Base-by-base conservation (phyloP, 1,140 invertebrate genomes). In the Sitophilus oryzae region DNA sequence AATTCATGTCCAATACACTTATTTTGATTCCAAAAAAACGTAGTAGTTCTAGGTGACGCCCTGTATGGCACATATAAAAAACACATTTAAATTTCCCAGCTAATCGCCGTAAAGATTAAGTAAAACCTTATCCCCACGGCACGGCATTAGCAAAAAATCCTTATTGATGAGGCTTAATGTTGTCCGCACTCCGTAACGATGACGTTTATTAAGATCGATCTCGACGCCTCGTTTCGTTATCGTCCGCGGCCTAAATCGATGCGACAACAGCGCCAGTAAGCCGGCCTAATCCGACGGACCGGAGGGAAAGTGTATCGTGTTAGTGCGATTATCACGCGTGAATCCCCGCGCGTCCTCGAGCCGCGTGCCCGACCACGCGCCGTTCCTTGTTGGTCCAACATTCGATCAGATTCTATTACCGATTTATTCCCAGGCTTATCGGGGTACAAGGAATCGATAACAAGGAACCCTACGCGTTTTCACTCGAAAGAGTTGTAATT, bases 281-380 rank as follows among this genome's bases (percentile, higher is more conserved):
- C 52, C 48, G 49, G 43, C 52, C 49, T 58, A 61, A 54, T 57
- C 59, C 50, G 10, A 5, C n/a, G 19, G 20, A n/a, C n/a, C n/a
- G n/a, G 37, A 38, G 50, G 55, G 53, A 30, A 55, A 47, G 37
- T 60, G 55, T 63, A 67, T 67, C 65, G 63, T 64, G 61, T 67
- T 65, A 67, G 65, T 56, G 58, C 62, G 65, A 67, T 67, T 67
- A 67, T 67, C 63, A 65, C 65, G 65, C 65, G 65, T 61, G 61
- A 61, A 63, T 64, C 55, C 54, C 59, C 51, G 36, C 48, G 49
- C 49, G 53, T 52, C 44, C 56, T 42, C 56, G 46, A 42, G 61
- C 40, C 62, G 44, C 59, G 53, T 54, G 57, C 53, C 51, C 40
- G 53, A 52, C 58, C 65, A 54, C 46, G 52, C 58, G 48, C 59